phyloP scores from a whole-genome alignment of 1,140 invertebrate genomes.

The Carposina sasakii region DNA sequence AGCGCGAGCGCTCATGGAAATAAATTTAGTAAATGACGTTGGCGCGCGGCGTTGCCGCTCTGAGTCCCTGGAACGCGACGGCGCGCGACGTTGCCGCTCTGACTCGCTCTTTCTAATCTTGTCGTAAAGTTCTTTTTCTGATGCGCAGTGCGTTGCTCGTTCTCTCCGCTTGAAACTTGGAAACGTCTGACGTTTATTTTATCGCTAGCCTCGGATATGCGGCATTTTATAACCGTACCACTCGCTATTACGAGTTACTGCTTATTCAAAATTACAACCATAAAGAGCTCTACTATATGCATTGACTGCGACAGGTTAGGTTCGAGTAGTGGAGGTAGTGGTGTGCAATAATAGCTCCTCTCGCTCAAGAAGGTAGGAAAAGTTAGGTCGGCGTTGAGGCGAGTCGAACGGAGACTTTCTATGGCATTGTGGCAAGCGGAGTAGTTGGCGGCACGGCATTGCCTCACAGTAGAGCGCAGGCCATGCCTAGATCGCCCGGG shows the following conservation, averaged over 20 bases:
- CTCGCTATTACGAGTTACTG: conserved; percentile 38
- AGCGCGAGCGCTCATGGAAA: conserved; percentile 68
- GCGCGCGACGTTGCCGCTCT: conserved; percentile 62
- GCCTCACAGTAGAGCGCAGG: conserved; percentile 59
- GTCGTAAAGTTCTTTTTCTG: conserved; percentile 73
- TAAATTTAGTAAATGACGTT: conserved; percentile 72
- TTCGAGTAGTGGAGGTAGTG: conserved; percentile 22
- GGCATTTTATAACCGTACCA: conserved; percentile 53
- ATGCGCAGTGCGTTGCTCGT: conserved; percentile 64
- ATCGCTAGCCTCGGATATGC: conserved; percentile 53
- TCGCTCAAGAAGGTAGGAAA: conserved; percentile 54
- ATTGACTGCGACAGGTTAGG: conserved; percentile 17
- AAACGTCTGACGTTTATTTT: conserved; percentile 66
- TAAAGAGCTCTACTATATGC: conserved; percentile 33
- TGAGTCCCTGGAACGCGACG: conserved; percentile 59
- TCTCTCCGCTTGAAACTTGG: conserved; percentile 65
- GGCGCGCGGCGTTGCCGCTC: conserved; percentile 57
- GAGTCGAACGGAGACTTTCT: conserved; percentile 65
- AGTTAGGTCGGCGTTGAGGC: conserved; percentile 58
- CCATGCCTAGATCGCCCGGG: conserved; percentile 45
- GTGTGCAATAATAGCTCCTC: conserved; percentile 37
- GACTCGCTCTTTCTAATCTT: conserved; percentile 69
- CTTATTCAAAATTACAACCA: conserved; percentile 48
- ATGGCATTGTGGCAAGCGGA: conserved; percentile 66
- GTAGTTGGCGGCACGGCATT: conserved; percentile 63